Evolutionary conservation across 1,140 invertebrate genomes (phyloP).

Genomic region (Coenobita brevimanus): DNA sequence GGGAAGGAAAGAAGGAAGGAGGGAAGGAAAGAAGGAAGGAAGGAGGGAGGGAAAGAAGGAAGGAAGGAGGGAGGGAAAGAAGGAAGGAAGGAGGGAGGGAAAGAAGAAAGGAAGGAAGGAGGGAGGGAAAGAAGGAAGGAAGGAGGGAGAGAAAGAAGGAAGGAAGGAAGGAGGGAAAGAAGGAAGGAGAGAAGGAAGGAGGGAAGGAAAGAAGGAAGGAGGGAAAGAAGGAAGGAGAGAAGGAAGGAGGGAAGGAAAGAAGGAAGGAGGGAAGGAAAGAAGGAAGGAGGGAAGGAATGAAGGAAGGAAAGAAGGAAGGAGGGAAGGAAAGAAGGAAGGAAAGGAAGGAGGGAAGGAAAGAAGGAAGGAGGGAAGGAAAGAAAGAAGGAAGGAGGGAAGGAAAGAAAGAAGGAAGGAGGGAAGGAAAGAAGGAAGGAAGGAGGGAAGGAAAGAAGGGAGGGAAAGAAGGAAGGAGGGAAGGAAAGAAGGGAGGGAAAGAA

Average conservation of each 20-base stretch:
- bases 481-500: neutral
- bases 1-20: neutral
- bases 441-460: too few relatives aligned
- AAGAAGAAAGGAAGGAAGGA: neutral
- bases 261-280: neutral
- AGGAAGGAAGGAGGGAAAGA: neutral
- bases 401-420: neutral
- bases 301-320: neutral
- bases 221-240: neutral
- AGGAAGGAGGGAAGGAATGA: neutral
- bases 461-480: neutral
- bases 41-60: too few relatives aligned
- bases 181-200: neutral
- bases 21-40: neutral
- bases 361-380: neutral
- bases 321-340: neutral
- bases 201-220: neutral
- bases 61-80: too few relatives aligned
- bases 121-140: too few relatives aligned
- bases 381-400: neutral
- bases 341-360: neutral
- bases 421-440: neutral
- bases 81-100: neutral
- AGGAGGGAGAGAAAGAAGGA: neutral
- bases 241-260: neutral